A percentile compares a stretch with the other conserved stretches of the same genome.
phyloP scores from a whole-genome alignment of 2,797 vertebrate species.

The Microctenopoma stevenorrisi region DNA sequence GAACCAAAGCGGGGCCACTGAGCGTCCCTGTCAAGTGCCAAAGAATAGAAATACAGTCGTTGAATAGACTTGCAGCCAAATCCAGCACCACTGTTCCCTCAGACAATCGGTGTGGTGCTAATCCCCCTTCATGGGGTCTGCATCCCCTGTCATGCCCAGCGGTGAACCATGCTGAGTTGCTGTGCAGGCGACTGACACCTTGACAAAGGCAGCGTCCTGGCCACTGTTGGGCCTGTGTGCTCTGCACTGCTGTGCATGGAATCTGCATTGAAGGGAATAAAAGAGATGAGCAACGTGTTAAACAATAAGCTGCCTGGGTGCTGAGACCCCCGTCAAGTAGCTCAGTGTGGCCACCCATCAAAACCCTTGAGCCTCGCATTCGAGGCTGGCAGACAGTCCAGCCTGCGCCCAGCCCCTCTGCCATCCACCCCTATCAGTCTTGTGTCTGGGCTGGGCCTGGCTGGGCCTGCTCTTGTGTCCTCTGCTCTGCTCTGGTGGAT shows the following conservation, averaged over 20 bases:
- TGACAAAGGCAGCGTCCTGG: conserved; percentile 81
- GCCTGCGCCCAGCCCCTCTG: conserved; percentile 46
- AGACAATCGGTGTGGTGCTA: conserved; percentile 83
- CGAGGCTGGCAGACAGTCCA: conserved; percentile 50
- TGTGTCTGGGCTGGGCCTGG: conserved; percentile 56
- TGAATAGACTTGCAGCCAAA: conserved; percentile 85
- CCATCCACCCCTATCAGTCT: conserved; percentile 55
- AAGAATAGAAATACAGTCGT: conserved; percentile 78
- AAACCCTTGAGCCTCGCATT: conserved; percentile 63
- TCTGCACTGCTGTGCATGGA: conserved; percentile 84
- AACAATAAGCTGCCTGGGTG: conserved; percentile 81
- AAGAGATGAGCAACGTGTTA: conserved; percentile 80
- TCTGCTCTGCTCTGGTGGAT: conserved; percentile 72
- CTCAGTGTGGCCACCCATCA: conserved; percentile 85
- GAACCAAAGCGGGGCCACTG: conserved; percentile 79
- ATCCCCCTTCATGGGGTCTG: conserved; percentile 87
- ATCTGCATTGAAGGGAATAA: conserved; percentile 82
- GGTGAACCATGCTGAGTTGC: conserved; percentile 83
- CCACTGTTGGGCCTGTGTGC: conserved; percentile 72
- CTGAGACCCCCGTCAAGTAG: conserved; percentile 76
- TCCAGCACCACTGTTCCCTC: conserved; percentile 74
- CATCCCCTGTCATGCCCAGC: conserved; percentile 83
- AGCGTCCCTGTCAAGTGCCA: conserved; percentile 82
- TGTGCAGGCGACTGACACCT: conserved; percentile 81
- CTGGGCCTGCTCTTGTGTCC: conserved; percentile 67